Percentiles rank a stretch among this genome's conserved stretches.
phyloP scores from a whole-genome alignment of 1,140 invertebrate genomes.

The Drosophila kikkawai region DNA sequence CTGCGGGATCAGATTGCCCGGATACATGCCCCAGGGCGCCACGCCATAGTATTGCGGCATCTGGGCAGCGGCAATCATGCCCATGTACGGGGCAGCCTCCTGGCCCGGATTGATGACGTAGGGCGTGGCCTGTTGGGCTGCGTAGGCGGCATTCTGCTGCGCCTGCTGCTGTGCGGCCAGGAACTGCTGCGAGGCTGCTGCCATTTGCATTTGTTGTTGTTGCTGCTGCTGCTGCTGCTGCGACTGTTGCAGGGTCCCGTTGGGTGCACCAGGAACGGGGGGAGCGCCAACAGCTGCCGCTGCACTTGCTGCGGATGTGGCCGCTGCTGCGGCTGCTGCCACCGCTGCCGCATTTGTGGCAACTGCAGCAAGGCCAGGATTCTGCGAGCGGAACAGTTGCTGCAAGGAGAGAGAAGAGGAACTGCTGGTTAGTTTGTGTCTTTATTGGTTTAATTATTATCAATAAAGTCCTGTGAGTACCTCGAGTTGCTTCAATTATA shows the following conservation, averaged over 20 bases:
- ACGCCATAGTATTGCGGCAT: conserved; percentile 93
- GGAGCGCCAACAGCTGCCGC: conserved; percentile 87
- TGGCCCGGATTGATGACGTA: conserved; percentile 94
- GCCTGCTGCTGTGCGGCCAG: conserved; percentile 84
- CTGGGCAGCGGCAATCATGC: conserved; percentile 88
- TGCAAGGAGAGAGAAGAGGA: conserved; percentile 75
- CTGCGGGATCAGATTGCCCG: conserved; percentile 91
- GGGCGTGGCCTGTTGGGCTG: conserved; percentile 90
- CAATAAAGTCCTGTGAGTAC: conserved; percentile 15
- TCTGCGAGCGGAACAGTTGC: conserved; percentile 95
- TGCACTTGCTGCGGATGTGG: conserved; percentile 90
- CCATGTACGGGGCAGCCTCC: conserved; percentile 87
- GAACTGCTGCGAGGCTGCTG: conserved; percentile 86
- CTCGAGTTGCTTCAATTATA: conserved; percentile 1
- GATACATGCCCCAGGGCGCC: conserved; percentile 93
- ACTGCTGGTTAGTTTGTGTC: conserved; percentile 1
- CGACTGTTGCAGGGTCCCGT: conserved; percentile 81
- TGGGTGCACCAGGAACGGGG: conserved; percentile 87
- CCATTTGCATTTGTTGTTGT: conserved; percentile 87
- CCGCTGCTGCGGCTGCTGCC: conserved; percentile 87
- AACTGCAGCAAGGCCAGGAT: conserved; percentile 87
- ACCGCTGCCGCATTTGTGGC: conserved; percentile 88
- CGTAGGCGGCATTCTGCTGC: conserved; percentile 85
- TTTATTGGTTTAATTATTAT: conserved; percentile 1
- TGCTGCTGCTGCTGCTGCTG: conserved; percentile 84